These are phyloP conservation scores for Mus spretus DNA, from an alignment of 2,797 vertebrate species.

Conservation along the genomic window DNA sequence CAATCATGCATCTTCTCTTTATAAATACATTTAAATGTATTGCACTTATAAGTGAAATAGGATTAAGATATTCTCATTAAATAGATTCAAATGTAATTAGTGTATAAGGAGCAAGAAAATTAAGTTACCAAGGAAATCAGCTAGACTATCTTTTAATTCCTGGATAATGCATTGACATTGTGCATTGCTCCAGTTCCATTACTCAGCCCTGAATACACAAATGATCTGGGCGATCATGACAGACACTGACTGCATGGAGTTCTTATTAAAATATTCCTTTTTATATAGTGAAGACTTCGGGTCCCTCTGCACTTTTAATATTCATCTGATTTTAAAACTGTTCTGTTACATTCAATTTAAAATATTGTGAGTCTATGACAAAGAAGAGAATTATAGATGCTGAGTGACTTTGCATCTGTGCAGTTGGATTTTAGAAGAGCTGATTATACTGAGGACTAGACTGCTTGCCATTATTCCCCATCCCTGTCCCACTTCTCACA, in stretches of 20 bases:
- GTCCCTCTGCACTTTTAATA: background rate
- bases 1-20: slow-evolving; percentile 11
- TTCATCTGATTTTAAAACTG: background rate
- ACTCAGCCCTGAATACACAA: no score
- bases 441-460: background rate
- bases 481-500: background rate
- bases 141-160: slow-evolving; percentile 11
- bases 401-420: background rate
- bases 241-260: background rate
- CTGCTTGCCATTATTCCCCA: background rate
- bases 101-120: slow-evolving; percentile 13
- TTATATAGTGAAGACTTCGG: background rate
- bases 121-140: background rate
- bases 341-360: slow-evolving; percentile 11
- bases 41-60: background rate
- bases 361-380: background rate
- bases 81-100: slow-evolving; percentile 37
- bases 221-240: background rate
- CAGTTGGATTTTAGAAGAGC: background rate
- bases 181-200: background rate
- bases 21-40: slow-evolving; percentile 39
- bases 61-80: slow-evolving; percentile 37
- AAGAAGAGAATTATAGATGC: background rate
- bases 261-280: background rate
- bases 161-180: background rate